These are phyloP conservation scores for Frieseomelitta varia DNA, from an alignment of 1,140 invertebrate species.

Conservation along the genomic window DNA sequence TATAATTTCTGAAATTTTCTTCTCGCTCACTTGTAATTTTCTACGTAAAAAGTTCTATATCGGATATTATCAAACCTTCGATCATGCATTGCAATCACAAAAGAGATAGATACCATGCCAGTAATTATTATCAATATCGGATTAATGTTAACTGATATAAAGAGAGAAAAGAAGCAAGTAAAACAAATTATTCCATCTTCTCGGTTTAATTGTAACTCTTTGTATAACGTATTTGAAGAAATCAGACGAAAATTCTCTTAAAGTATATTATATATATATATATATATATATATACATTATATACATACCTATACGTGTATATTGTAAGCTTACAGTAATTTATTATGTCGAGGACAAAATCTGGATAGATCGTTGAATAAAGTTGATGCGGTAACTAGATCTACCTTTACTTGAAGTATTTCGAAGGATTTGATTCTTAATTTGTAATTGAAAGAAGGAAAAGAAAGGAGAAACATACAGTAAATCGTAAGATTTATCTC, in stretches of 20 bases:
- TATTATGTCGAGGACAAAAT: neutral
- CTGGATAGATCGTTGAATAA: neutral
- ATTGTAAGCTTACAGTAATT: slow-evolving; percentile 28
- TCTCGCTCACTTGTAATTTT: neutral
- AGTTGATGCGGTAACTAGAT: slow-evolving; percentile 3
- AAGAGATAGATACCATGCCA: neutral
- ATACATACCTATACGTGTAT: neutral
- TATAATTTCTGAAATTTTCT: neutral
- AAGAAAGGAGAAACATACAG: neutral
- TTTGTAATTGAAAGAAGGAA: slow-evolving; percentile 4
- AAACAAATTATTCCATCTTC: neutral
- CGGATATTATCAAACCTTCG: neutral
- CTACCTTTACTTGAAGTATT: neutral
- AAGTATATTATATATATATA: slow-evolving; percentile 2
- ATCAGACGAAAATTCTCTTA: slow-evolving; percentile 13
- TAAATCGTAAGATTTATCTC: slow-evolving; percentile 27
- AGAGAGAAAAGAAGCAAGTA: neutral
- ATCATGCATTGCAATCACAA: neutral
- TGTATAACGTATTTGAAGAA: slow-evolving; percentile 11
- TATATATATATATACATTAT: slow-evolving; percentile 6
- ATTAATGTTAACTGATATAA: neutral
- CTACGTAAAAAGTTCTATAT: neutral
- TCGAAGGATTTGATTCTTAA: slow-evolving; percentile 19
- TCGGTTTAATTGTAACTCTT: slow-evolving; percentile 19
- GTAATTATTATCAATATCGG: neutral